Percentiles rank a stretch among this genome's conserved stretches.
These are phyloP conservation scores for Pseudachorutes palmiensis DNA, from an alignment of 1,140 invertebrate genomes.

Conservation along the genomic window DNA sequence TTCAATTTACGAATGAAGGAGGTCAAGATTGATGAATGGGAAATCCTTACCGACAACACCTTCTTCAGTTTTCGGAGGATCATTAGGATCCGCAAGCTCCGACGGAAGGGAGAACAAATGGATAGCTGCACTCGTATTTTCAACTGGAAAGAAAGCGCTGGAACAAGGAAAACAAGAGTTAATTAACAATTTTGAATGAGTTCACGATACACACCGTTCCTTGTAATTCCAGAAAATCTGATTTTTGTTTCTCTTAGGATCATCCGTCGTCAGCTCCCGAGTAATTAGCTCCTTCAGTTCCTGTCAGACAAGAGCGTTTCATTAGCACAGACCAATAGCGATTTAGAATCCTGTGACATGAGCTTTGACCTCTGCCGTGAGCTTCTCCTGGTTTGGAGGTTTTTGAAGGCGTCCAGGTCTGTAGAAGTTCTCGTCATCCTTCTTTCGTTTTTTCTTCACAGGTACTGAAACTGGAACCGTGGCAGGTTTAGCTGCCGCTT, in stretches of 20 bases:
- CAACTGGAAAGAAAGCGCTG: constrained; percentile 46
- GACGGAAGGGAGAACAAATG: constrained; percentile 55
- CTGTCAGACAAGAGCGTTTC: constrained; percentile 43
- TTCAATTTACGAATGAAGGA: not conserved
- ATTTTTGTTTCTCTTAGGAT: constrained; percentile 59
- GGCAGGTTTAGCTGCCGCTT: no score
- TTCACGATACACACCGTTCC: constrained; percentile 40
- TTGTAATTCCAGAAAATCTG: constrained; percentile 62
- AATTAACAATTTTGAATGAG: not conserved
- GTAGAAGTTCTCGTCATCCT: not conserved
- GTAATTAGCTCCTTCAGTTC: constrained; percentile 77
- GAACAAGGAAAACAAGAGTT: not conserved
- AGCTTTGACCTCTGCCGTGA: not conserved
- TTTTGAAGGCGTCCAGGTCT: not conserved
- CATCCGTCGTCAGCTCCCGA: constrained; percentile 60
- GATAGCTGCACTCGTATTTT: constrained; percentile 47
- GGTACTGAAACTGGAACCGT: no score
- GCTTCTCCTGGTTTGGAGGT: not conserved
- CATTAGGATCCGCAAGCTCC: constrained; percentile 43
- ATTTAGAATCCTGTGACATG: not conserved
- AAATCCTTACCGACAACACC: not conserved
- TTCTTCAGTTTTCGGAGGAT: not conserved
- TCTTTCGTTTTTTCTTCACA: not conserved
- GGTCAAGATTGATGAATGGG: no score
- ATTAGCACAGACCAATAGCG: not conserved